Base-by-base conservation (phyloP, 2,113 vertebrate genomes). In the Benthochromis sp. region DNA sequence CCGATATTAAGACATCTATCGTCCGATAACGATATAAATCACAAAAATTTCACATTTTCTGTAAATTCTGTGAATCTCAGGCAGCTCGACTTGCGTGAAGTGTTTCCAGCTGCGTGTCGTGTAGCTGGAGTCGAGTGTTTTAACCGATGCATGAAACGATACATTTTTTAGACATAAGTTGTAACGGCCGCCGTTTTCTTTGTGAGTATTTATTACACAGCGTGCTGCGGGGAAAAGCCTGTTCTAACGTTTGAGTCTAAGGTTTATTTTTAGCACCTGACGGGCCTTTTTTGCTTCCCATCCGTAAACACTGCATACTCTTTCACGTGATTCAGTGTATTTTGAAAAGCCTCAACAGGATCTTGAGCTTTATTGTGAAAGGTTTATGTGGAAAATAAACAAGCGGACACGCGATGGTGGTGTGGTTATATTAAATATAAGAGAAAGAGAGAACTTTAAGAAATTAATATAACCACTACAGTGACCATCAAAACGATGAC, bases 151-250 rank as follows among this genome's bases (percentile, higher is more conserved):
- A 52, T 1, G 9, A 54, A 54, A 54, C 52, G 4, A 53, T 0
- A 54, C n/a, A 53, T 21, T 21, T 54, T 54, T 21, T 54, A 4
- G n/a, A 21, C 52, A 54, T 6, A 21, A 1, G 3, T 11, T 54
- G 52, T 54, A 54, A 54, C 2, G 0, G 4, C 50, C 5, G 1
- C 50, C 0, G 1, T 52, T 52, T 52, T n/a, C 17, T 52, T 52
- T 52, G 19, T 21, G 17, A 52, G 50, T 1, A 53, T 52, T 52
- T 52, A 52, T 2, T 52, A 52, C 12, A 13, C 0, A 1, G 12
- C 2, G 43, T 14, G 43, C 43, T 1, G 1, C 12, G 3, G 6
- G 12, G 9, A 11, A 21, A 53, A 53, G 9, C 19, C 19, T 21
- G 52, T 11, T 53, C 52, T 52, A 50, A 19, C 8, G 8, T 53